Evolutionary conservation across 2,797 vertebrate genomes (phyloP).

Genomic region (Luscinia luscinia): DNA sequence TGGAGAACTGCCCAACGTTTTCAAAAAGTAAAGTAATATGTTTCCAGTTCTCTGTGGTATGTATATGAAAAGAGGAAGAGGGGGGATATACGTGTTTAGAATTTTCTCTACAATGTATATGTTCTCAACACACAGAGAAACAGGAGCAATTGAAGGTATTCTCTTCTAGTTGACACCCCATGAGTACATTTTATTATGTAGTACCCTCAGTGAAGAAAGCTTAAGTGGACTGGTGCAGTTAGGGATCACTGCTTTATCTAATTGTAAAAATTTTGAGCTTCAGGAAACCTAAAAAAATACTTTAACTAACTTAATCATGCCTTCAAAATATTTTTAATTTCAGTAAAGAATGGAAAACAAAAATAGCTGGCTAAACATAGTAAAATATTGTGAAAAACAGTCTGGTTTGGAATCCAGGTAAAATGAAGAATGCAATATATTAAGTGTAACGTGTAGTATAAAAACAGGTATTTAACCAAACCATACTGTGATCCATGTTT

Average conservation of each 20-base stretch:
- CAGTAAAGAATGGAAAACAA: neutral
- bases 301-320: neutral
- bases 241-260: neutral
- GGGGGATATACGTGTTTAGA: rapidly evolving
- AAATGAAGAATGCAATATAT: neutral
- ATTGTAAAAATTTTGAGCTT: neutral
- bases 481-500: neutral
- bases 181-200: neutral
- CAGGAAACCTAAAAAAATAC: neutral
- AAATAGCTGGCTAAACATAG: neutral
- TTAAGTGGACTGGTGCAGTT: neutral
- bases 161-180: neutral
- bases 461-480: neutral
- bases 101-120: neutral
- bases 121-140: neutral
- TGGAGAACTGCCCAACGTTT: neutral
- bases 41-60: neutral
- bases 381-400: neutral
- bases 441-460: neutral
- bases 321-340: neutral
- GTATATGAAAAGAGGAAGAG: neutral
- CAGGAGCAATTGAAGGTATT: neutral
- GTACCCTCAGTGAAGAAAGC: neutral
- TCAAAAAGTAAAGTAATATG: neutral
- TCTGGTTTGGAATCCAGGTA: neutral